Evolutionary conservation across 1,140 invertebrate genomes (phyloP).

Genomic region (Carposina sasakii): DNA sequence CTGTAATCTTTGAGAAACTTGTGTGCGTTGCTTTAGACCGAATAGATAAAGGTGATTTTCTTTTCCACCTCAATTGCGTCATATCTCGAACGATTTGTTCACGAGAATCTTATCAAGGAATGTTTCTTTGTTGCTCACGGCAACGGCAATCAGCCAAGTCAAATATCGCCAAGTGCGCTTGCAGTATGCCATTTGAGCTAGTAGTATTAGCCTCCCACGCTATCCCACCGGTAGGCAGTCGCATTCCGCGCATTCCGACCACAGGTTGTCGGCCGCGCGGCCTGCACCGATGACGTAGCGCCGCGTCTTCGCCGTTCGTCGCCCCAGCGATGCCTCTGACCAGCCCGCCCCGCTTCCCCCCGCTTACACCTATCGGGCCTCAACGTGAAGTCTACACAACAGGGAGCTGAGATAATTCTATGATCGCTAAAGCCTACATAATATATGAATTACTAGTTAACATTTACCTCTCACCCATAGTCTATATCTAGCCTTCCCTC

Average conservation of each 20-base stretch:
- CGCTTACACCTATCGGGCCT: neutral
- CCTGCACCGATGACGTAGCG: conserved; percentile 54
- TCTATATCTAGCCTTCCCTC: conserved; percentile 17
- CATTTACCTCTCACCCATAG: too few species aligned
- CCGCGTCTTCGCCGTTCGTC: conserved; percentile 33
- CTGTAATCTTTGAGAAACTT: too few species aligned
- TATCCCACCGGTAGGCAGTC: conserved; percentile 45
- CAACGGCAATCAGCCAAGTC: too few species aligned
- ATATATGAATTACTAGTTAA: too few species aligned
- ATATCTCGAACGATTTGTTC: conserved; percentile 10
- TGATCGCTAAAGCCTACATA: too few species aligned
- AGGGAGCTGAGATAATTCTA: too few species aligned
- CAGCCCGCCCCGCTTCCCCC: conserved; percentile 3
- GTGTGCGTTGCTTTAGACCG: too few species aligned
- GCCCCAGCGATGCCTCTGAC: conserved; percentile 21
- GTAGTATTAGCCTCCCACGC: conserved; percentile 53
- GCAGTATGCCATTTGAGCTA: conserved; percentile 29
- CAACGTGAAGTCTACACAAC: too few species aligned
- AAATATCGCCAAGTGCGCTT: neutral
- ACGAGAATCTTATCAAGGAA: conserved; percentile 9
- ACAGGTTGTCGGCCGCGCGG: conserved; percentile 61
- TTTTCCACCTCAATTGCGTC: conserved; percentile 5
- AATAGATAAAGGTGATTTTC: conserved; percentile 6
- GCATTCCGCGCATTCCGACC: conserved; percentile 59
- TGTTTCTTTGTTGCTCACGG: conserved; percentile 6